Percentiles rank a stretch among this genome's conserved stretches.
phyloP scores from a whole-genome alignment of 2,113 vertebrate genomes.

The Apteryx mantelli region DNA sequence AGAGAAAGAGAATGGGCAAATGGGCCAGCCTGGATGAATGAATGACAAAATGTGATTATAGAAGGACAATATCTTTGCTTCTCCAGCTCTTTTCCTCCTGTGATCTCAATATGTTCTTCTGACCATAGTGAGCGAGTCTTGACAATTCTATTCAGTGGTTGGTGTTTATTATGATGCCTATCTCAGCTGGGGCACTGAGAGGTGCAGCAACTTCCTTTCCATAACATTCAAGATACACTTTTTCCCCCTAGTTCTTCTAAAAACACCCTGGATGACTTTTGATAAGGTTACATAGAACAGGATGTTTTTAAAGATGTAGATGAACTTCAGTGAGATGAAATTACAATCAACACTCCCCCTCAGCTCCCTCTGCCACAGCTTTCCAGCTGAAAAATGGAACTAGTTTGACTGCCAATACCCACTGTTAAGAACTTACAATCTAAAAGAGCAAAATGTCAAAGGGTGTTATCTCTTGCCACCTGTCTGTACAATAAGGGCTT shows the following conservation, averaged over 20 bases:
- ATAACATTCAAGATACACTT: not conserved
- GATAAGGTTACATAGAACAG: not conserved
- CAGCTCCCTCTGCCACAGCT: not conserved
- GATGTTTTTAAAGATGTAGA: not conserved
- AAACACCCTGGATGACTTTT: not conserved
- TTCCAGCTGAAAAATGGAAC: not conserved
- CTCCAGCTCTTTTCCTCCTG: not conserved
- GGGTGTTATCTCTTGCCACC: constrained; percentile 17
- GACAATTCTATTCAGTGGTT: not conserved
- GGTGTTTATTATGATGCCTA: not conserved
- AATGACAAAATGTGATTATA: not conserved
- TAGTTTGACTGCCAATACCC: not conserved
- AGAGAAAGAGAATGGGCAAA: not conserved
- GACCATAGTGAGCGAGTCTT: not conserved
- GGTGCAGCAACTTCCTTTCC: not conserved
- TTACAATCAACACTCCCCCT: not conserved
- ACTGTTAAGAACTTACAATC: constrained; percentile 7
- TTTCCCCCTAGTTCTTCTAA: not conserved
- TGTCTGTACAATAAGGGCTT: not conserved
- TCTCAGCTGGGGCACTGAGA: not conserved
- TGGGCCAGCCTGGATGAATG: not conserved
- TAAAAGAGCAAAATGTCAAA: too few relatives aligned
- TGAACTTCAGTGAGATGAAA: not conserved
- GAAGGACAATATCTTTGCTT: not conserved
- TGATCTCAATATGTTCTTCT: not conserved